These are phyloP conservation scores for Clostera curtula DNA, from an alignment of 2,888 invertebrate species.

Conservation along the genomic window DNA sequence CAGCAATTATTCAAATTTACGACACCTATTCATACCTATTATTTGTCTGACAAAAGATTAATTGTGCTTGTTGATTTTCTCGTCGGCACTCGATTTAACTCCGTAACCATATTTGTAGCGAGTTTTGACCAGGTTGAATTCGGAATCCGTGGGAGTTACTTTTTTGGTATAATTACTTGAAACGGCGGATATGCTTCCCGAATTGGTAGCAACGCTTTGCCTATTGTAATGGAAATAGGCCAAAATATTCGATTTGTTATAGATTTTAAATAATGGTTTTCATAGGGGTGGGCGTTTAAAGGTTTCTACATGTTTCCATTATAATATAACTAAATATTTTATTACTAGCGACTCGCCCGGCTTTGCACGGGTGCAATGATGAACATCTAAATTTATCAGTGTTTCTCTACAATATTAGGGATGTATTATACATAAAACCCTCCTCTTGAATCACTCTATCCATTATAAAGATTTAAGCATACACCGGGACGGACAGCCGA, in stretches of 20 bases:
- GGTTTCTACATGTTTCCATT: too few species aligned
- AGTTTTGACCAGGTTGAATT: constrained; percentile 19
- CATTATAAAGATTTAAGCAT: too few species aligned
- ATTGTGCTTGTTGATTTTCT: constrained; percentile 24
- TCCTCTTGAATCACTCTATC: too few species aligned
- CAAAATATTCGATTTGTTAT: not conserved
- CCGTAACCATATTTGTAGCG: constrained; percentile 20
- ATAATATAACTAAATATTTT: too few species aligned
- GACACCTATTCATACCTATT: constrained; percentile 27
- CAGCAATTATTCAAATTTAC: constrained; percentile 24
- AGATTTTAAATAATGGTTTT: not conserved
- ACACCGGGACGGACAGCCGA: too few species aligned
- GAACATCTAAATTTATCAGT: too few species aligned
- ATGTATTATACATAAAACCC: too few species aligned
- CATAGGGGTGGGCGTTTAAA: too few species aligned
- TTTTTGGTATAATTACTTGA: constrained; percentile 13
- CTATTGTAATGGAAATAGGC: not conserved
- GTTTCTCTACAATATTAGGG: too few species aligned
- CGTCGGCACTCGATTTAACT: constrained; percentile 19
- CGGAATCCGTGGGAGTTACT: constrained; percentile 17
- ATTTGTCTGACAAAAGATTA: constrained; percentile 34
- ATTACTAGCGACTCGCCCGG: too few species aligned
- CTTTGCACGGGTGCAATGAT: too few species aligned
- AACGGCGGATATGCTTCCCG: constrained; percentile 6
- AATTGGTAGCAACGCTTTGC: not conserved